Conservation (phyloP, 92 coral and sea anemone genomes). For the Epizoanthus fatuus region DNA sequence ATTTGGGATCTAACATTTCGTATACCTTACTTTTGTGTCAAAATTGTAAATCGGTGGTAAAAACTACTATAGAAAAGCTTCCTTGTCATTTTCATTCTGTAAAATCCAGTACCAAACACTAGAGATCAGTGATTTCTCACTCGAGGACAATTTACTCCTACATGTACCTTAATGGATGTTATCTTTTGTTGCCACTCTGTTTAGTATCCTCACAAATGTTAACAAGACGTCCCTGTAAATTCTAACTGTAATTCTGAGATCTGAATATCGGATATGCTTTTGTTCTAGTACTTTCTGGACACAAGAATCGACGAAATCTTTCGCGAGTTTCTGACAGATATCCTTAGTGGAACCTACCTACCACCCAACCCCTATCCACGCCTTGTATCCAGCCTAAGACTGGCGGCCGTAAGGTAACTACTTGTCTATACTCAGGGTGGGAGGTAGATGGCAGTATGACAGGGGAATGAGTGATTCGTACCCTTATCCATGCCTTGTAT, state of each 20-base stretch:
- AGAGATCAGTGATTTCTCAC: no score
- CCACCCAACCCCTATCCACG: conserved; percentile 91
- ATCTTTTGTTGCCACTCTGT: no score
- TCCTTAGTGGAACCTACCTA: conserved; percentile 65
- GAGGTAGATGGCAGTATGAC: neutral
- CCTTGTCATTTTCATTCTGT: no score
- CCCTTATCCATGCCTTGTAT: neutral
- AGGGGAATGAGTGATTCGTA: neutral
- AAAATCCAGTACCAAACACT: no score
- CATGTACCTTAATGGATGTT: no score
- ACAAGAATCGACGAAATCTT: conserved; percentile 81
- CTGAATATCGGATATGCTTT: neutral
- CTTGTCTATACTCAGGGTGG: neutral
- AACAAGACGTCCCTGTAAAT: neutral
- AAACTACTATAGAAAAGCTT: no score
- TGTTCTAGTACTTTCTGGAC: conserved; percentile 75
- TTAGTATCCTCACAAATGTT: neutral
- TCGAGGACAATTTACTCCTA: no score
- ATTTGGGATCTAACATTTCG: no score
- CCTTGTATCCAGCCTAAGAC: conserved; percentile 66
- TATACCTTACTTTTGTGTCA: no score
- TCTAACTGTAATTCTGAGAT: neutral
- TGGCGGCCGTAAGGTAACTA: conserved; percentile 77
- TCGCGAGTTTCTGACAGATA: conserved; percentile 71
- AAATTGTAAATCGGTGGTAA: no score